These are phyloP conservation scores for Spilarctia lutea DNA, from an alignment of 2,888 invertebrate species.

Conservation along the genomic window DNA sequence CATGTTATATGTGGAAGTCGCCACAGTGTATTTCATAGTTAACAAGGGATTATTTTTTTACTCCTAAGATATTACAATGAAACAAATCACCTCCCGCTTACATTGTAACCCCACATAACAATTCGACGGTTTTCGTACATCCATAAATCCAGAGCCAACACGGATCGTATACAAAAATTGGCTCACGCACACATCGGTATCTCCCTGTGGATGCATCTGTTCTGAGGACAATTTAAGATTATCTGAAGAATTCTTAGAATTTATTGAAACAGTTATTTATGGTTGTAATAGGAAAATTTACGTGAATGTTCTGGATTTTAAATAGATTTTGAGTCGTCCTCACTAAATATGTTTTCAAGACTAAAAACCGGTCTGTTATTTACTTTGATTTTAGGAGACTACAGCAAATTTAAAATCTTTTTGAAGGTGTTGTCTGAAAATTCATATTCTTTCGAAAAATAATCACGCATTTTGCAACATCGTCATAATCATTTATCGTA, in stretches of 20 bases:
- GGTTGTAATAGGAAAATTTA: background rate
- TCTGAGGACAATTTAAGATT: conserved; percentile 13
- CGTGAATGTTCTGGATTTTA: background rate
- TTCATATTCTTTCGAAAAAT: too few relatives aligned
- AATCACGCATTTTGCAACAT: too few relatives aligned
- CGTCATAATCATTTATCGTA: too few relatives aligned
- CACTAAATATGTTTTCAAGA: background rate
- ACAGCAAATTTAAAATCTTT: too few relatives aligned
- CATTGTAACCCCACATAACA: conserved; percentile 11
- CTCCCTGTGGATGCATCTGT: conserved; percentile 46
- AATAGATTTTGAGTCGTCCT: too few relatives aligned
- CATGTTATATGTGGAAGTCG: too few relatives aligned
- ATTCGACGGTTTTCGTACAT: conserved; percentile 35
- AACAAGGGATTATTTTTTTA: too few relatives aligned
- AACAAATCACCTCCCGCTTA: conserved; percentile 23
- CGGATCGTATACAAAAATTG: conserved; percentile 56
- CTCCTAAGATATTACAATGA: too few relatives aligned
- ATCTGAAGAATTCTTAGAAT: conserved; percentile 16
- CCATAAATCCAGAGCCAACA: conserved; percentile 52
- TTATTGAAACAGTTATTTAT: conserved; percentile 6
- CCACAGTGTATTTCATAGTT: too few relatives aligned
- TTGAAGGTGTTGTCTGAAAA: too few relatives aligned
- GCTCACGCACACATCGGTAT: conserved; percentile 36
- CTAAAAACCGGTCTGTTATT: background rate
- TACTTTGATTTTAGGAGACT: background rate